Conservation (phyloP, 2,113 vertebrate species). For the Furnarius figulus region DNA sequence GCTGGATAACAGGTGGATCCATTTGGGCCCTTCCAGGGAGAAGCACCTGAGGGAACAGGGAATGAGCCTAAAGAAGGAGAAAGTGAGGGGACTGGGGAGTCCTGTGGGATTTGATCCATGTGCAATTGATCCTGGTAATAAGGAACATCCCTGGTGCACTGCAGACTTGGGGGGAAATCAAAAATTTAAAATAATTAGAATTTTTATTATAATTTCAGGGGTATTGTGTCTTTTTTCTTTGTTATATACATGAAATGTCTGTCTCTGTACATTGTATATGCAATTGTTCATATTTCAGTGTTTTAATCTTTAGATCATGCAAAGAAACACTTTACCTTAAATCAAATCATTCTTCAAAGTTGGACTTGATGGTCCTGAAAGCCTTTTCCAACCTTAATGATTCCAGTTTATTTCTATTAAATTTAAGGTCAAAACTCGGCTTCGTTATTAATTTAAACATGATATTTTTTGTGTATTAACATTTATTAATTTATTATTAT, state of each 20-base stretch:
- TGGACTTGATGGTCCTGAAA: background rate
- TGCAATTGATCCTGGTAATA: background rate
- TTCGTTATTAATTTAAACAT: background rate
- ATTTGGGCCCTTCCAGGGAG: conserved; percentile 72
- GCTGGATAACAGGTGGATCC: conserved; percentile 75
- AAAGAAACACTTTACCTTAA: background rate
- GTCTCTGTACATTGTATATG: background rate
- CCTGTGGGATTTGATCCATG: background rate
- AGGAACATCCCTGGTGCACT: background rate
- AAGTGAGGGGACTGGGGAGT: background rate
- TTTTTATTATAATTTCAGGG: background rate
- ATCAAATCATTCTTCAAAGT: background rate
- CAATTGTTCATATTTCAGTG: background rate
- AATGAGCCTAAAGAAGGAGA: background rate
- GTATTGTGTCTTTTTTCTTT: background rate
- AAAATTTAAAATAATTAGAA: background rate
- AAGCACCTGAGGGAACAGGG: too few relatives aligned
- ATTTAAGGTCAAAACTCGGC: background rate
- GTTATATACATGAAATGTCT: accelerated
- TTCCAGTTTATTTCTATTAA: background rate
- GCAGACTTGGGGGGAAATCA: background rate
- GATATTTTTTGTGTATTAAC: background rate
- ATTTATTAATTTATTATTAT: background rate
- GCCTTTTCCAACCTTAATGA: background rate
- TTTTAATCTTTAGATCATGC: background rate